phyloP scores from a whole-genome alignment of 1,140 invertebrate genomes.

The Mya arenaria region DNA sequence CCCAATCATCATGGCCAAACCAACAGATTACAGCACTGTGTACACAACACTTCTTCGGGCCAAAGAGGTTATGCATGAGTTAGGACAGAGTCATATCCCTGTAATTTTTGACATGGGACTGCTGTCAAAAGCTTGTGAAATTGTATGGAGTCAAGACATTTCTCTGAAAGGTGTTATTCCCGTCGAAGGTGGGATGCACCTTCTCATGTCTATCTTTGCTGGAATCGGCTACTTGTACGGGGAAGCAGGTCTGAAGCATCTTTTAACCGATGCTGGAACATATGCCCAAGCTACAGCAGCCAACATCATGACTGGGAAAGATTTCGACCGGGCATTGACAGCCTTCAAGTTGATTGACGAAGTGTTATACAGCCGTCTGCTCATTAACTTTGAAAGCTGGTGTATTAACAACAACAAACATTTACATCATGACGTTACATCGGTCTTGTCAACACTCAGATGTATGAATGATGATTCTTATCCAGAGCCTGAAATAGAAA shows the following conservation, averaged over 20 bases:
- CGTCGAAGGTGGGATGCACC: conserved; percentile 32
- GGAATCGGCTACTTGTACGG: neutral
- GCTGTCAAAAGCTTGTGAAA: conserved; percentile 14
- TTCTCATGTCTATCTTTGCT: conserved; percentile 16
- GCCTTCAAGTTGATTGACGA: conserved; percentile 34
- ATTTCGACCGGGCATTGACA: conserved; percentile 22
- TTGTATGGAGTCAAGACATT: neutral
- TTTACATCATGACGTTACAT: no score
- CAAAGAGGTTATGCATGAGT: conserved; percentile 12
- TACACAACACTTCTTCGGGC: conserved; percentile 11
- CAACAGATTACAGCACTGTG: conserved; percentile 9
- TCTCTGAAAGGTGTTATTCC: conserved; percentile 22
- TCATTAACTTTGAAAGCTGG: no score
- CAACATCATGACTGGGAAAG: conserved; percentile 18
- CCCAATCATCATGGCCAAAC: conserved; percentile 28
- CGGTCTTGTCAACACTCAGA: no score
- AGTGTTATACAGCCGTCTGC: neutral
- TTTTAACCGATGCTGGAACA: conserved; percentile 8
- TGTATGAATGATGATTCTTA: no score
- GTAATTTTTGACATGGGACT: conserved; percentile 29
- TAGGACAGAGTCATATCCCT: neutral
- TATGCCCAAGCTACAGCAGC: conserved; percentile 2
- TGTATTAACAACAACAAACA: no score
- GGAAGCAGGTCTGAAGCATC: conserved; percentile 3
- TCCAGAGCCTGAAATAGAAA: no score